Base-by-base conservation (phyloP, 2,113 vertebrate species). In the Elephantulus edwardii region DNA sequence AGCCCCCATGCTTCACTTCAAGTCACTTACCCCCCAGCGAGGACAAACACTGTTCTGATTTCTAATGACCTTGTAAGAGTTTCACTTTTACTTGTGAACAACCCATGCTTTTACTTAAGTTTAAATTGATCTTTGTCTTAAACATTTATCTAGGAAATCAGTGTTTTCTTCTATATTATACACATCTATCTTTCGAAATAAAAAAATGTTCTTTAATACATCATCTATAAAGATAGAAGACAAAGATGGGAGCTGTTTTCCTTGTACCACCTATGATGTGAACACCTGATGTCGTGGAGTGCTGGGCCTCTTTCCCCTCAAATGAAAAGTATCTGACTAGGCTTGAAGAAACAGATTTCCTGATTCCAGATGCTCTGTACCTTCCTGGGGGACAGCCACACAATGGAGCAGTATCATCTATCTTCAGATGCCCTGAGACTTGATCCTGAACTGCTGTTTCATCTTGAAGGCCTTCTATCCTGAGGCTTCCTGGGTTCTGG, bases 261-360 rank as follows among this genome's bases (percentile, higher is more conserved):
- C 56, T 68, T 66, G 40, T 78, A 38, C 44, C 58, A 19, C 14
- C 22, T 7, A 3, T 38, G 24, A 77, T 35, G 50, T 20, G 12
- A 11, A 22, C 40, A 79, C 8, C 54, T 58, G 20, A 72, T 62
- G 62, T 62, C 40, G 40, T 87, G 50, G 83, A 38, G 26, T 76
- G 26, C 40, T 76, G 40, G 40, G 42, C 33, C 26, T 35, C 1
- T 78, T 89, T 54, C 76, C 44, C 70, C 52, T 58, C 58, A 54
- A 60, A 42, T 19, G 66, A 52, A 82, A 48, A 50, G 70, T 44
- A 71, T 1, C 5, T 64, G 79, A 52, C 33, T 54, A 19, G 14
- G 40, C 56, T 83, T 90, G 54, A 56, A 77, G 78, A 90, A 87
- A 80, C 20, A n/a, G n/a, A n/a, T n/a, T n/a, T n/a, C n/a, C n/a